These are phyloP conservation scores for Colletes collaris DNA, from an alignment of 2,888 invertebrate species.

Conservation along the genomic window DNA sequence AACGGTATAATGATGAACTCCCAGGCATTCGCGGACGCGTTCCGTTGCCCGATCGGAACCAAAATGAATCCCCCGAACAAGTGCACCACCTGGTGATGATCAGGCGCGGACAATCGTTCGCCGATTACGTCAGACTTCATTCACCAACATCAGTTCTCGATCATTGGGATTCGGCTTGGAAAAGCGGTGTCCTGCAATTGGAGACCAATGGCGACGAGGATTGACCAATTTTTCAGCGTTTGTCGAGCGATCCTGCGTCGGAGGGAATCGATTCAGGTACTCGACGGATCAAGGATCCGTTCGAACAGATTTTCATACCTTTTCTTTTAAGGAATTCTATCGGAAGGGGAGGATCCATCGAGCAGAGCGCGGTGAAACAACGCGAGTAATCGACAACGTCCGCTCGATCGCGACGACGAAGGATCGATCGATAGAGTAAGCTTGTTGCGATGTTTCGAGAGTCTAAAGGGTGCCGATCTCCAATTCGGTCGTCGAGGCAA, in stretches of 20 bases:
- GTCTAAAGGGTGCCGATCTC: constrained; percentile 49
- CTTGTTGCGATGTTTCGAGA: constrained; percentile 72
- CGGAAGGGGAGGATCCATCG: not conserved
- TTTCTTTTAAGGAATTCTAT: constrained; percentile 25
- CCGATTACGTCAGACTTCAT: constrained; percentile 46
- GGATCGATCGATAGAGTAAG: constrained; percentile 53
- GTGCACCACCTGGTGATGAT: constrained; percentile 83
- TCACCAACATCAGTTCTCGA: constrained; percentile 48
- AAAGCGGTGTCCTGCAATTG: constrained; percentile 41
- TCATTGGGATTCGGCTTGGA: constrained; percentile 62
- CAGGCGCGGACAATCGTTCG: constrained; percentile 37
- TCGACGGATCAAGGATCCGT: not conserved
- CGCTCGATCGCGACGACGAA: constrained; percentile 32
- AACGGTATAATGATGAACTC: constrained; percentile 85
- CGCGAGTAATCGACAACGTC: not conserved
- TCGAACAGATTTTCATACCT: not conserved
- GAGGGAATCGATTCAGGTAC: constrained; percentile 53
- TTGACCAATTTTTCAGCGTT: constrained; percentile 38
- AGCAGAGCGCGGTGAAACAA: not conserved
- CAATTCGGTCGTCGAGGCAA: constrained; percentile 45
- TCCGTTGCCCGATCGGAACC: constrained; percentile 82
- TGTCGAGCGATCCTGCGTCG: constrained; percentile 54
- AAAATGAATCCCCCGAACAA: constrained; percentile 84
- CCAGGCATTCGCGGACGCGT: constrained; percentile 83
- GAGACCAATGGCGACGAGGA: constrained; percentile 23